These are phyloP conservation scores for Synergus gifuensis DNA, from an alignment of 2,888 invertebrate genomes.

Conservation along the genomic window DNA sequence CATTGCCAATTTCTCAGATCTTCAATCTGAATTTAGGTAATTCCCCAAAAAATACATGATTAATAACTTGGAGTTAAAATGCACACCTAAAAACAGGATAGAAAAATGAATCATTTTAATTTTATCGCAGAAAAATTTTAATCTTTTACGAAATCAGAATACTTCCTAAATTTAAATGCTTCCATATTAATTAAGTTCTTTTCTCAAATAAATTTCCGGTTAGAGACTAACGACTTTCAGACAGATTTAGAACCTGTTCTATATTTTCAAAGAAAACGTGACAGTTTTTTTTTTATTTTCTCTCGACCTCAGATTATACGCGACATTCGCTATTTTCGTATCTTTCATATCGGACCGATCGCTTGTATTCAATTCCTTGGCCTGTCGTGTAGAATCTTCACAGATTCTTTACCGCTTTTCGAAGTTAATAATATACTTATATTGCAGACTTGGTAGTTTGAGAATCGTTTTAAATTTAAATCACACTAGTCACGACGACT, in stretches of 20 bases:
- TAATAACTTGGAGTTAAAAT: background rate
- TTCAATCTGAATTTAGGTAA: slow-evolving; percentile 63
- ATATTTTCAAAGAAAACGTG: background rate
- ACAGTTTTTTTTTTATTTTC: background rate
- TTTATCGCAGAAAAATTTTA: no score
- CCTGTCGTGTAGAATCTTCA: background rate
- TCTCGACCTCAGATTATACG: slow-evolving; percentile 2
- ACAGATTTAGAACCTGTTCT: background rate
- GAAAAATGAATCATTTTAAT: no score
- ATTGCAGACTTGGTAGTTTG: background rate
- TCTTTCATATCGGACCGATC: background rate
- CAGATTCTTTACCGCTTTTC: background rate
- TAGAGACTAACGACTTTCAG: no score
- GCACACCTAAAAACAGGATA: no score
- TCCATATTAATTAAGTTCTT: no score
- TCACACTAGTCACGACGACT: background rate
- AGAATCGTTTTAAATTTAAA: slow-evolving; percentile 2
- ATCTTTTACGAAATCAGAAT: no score
- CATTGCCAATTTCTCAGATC: slow-evolving; percentile 62
- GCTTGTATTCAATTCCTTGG: background rate
- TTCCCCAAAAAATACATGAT: background rate
- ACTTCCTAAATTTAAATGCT: no score
- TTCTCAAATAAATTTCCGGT: no score
- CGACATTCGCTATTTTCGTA: slow-evolving; percentile 21
- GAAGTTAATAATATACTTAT: slow-evolving; percentile 26